Conservation (phyloP, 2,113 vertebrate species). For the Tetraodon nigroviridis region DNA sequence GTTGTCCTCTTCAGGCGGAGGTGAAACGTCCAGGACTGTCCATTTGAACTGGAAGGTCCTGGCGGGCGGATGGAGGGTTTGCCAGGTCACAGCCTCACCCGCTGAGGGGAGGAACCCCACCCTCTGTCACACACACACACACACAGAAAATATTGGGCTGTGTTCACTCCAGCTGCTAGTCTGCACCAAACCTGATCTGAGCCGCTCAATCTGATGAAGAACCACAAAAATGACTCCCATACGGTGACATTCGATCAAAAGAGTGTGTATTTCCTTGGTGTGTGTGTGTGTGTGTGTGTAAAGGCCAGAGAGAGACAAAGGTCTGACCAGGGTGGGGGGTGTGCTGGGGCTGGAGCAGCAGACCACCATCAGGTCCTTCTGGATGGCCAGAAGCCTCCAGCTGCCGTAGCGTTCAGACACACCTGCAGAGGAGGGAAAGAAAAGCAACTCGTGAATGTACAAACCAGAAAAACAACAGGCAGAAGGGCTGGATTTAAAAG, state of each 20-base stretch:
- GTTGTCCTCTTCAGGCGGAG: slow-evolving; percentile 70
- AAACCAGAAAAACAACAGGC: too few species aligned
- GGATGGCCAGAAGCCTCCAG: slow-evolving; percentile 73
- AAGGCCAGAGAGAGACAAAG: too few species aligned
- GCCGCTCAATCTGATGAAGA: too few species aligned
- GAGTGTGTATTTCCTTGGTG: slow-evolving; percentile 5
- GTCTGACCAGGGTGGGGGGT: slow-evolving; percentile 72
- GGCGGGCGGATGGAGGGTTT: slow-evolving; percentile 59
- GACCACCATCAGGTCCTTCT: slow-evolving; percentile 75
- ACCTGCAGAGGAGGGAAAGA: slow-evolving; percentile 21
- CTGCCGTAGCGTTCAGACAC: slow-evolving; percentile 54
- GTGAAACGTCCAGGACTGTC: slow-evolving; percentile 68
- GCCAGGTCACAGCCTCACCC: slow-evolving; percentile 66
- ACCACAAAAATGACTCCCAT: background rate
- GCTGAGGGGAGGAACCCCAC: slow-evolving; percentile 65
- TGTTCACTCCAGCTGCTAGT: too few species aligned
- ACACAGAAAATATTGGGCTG: slow-evolving; percentile 21
- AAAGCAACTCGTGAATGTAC: background rate
- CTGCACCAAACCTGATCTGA: too few species aligned
- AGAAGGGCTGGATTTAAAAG: too few species aligned
- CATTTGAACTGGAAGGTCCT: slow-evolving; percentile 71
- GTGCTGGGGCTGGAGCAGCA: slow-evolving; percentile 76
- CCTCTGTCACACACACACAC: slow-evolving; percentile 57
- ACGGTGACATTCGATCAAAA: background rate
- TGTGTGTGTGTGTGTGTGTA: background rate